These are phyloP conservation scores for Caenorhabditis inopinata DNA, from an alignment of 1,140 invertebrate genomes.

Conservation along the genomic window DNA sequence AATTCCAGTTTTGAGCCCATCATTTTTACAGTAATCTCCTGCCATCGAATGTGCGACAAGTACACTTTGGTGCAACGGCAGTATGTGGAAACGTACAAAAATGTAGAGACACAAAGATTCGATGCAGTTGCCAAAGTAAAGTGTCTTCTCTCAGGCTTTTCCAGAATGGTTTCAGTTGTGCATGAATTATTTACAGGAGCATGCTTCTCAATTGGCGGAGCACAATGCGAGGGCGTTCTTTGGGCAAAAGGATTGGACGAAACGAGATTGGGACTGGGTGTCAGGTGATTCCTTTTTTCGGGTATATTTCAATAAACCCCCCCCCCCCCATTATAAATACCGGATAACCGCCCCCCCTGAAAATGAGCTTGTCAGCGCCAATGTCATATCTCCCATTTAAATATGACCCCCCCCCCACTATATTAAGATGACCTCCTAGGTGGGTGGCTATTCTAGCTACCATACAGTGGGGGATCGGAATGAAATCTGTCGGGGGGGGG, in stretches of 20 bases:
- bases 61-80: constrained; percentile 58
- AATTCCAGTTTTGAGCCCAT: not conserved
- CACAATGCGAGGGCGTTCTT: constrained; percentile 48
- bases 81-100: constrained; percentile 58
- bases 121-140: constrained; percentile 55
- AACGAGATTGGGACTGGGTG: constrained; percentile 50
- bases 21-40: constrained; percentile 54
- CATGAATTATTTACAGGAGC: constrained; percentile 17
- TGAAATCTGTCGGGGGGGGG: not conserved
- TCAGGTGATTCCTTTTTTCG: constrained; percentile 19
- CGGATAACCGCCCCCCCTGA: too few species aligned
- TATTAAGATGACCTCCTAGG: too few species aligned
- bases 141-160: not conserved
- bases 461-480: not conserved
- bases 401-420: too few species aligned
- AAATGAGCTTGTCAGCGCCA: too few species aligned
- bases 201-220: constrained; percentile 44
- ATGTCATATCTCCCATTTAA: too few species aligned
- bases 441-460: too few species aligned
- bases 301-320: not conserved
- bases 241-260: constrained; percentile 42
- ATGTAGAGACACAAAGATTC: constrained; percentile 53
- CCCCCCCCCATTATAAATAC: too few species aligned
- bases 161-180: not conserved
- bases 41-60: constrained; percentile 58